Conservation (phyloP, 1,140 invertebrate species). For the Akabosia matsudoensis region DNA sequence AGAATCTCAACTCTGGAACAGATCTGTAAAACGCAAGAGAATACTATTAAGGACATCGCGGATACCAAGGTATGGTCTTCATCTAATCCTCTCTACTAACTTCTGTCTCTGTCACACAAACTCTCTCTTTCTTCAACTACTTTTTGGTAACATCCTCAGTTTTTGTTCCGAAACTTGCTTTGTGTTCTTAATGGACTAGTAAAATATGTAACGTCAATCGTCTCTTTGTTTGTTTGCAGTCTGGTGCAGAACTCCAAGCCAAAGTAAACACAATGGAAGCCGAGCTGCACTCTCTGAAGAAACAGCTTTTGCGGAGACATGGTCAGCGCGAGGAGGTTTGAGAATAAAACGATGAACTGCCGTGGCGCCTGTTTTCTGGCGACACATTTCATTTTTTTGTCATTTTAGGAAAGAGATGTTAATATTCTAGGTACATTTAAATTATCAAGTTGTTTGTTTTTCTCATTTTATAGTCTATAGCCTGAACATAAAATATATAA, state of each 20-base stretch:
- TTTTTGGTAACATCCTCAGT: neutral
- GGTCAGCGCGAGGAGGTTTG: conserved; percentile 19
- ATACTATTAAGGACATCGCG: conserved; percentile 1
- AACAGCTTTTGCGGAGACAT: conserved; percentile 40
- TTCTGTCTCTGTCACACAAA: neutral
- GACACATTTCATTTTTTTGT: no score
- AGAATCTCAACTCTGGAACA: conserved; percentile 39
- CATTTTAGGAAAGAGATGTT: no score
- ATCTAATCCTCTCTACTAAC: neutral
- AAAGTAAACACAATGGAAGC: conserved; percentile 44
- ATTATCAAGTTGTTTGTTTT: no score
- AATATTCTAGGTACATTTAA: neutral
- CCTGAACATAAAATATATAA: no score
- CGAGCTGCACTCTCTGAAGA: conserved; percentile 43
- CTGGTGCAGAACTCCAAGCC: conserved; percentile 37
- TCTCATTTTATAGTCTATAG: no score
- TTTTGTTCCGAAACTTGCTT: no score
- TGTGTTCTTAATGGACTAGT: neutral
- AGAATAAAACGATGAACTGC: no score
- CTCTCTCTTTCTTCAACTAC: neutral
- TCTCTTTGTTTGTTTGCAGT: neutral
- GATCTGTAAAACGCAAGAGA: conserved; percentile 38
- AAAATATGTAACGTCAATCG: neutral
- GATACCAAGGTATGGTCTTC: neutral
- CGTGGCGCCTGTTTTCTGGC: no score